A percentile compares a stretch with the other conserved stretches of the same genome.
These are phyloP conservation scores for Diogma glabrata DNA, from an alignment of 2,888 invertebrate species.

Conservation along the genomic window DNA sequence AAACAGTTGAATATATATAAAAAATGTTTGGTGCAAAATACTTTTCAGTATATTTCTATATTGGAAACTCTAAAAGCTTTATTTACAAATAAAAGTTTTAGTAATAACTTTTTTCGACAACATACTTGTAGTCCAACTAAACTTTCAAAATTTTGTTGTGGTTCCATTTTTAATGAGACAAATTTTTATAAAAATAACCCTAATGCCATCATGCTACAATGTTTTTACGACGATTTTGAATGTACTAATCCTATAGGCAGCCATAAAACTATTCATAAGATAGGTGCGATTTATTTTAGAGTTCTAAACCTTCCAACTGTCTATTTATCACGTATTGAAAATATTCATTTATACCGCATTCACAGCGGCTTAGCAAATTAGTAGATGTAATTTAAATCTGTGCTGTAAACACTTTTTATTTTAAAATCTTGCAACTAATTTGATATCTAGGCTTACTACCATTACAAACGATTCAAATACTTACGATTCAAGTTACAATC, in stretches of 20 bases:
- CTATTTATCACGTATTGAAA: background rate
- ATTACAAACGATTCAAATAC: no score
- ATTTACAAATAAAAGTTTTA: background rate
- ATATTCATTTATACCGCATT: constrained; percentile 1
- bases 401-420: no score
- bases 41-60: background rate
- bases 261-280: background rate
- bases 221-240: background rate
- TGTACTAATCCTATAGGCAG: background rate
- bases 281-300: background rate
- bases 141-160: background rate
- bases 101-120: background rate
- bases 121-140: background rate
- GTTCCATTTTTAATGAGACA: background rate
- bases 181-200: background rate
- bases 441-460: no score
- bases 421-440: no score
- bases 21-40: background rate
- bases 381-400: no score
- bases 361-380: no score
- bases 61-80: background rate
- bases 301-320: background rate
- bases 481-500: no score
- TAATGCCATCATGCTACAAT: background rate
- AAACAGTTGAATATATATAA: background rate